A percentile compares a stretch with the other conserved stretches of the same genome.
These are phyloP conservation scores for Aurelia sp. DNA, from an alignment of 30 jellyfish, hydroid and myxozoan genomes.

Conservation along the genomic window DNA sequence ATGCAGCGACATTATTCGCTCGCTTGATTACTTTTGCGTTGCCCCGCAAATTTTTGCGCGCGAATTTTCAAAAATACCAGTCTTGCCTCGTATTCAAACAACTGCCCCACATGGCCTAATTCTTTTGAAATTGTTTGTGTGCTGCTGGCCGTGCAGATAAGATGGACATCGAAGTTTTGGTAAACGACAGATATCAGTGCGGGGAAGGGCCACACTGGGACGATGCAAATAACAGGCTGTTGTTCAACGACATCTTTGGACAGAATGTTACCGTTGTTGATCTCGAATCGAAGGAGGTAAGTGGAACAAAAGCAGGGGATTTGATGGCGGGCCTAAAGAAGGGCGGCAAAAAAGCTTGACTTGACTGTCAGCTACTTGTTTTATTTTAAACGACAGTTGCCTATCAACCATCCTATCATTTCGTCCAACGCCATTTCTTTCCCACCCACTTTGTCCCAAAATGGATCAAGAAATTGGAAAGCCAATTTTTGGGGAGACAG, in stretches of 20 bases:
- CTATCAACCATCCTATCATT: too few relatives aligned
- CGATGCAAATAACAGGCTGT: constrained; percentile 47
- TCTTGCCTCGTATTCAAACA: not conserved
- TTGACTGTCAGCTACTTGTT: too few relatives aligned
- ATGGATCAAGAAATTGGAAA: too few relatives aligned
- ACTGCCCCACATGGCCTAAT: not conserved
- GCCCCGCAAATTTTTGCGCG: too few relatives aligned
- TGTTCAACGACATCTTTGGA: constrained; percentile 67
- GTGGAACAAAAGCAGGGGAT: not conserved
- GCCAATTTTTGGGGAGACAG: too few relatives aligned
- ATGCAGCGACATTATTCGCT: too few relatives aligned
- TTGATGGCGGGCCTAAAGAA: too few relatives aligned
- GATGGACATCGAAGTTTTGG: constrained; percentile 63
- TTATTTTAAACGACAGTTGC: too few relatives aligned
- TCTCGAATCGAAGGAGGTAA: constrained; percentile 58
- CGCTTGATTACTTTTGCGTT: too few relatives aligned
- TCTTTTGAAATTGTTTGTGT: not conserved
- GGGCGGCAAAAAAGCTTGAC: too few relatives aligned
- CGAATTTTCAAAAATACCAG: not conserved
- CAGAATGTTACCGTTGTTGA: constrained; percentile 42
- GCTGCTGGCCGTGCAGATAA: not conserved
- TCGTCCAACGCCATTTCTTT: too few relatives aligned
- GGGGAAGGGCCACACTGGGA: constrained; percentile 79
- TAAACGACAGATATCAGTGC: constrained; percentile 46
- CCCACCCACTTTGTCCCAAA: too few relatives aligned